phyloP scores from a whole-genome alignment of 2,888 invertebrate species.

The Anodontia alba region DNA sequence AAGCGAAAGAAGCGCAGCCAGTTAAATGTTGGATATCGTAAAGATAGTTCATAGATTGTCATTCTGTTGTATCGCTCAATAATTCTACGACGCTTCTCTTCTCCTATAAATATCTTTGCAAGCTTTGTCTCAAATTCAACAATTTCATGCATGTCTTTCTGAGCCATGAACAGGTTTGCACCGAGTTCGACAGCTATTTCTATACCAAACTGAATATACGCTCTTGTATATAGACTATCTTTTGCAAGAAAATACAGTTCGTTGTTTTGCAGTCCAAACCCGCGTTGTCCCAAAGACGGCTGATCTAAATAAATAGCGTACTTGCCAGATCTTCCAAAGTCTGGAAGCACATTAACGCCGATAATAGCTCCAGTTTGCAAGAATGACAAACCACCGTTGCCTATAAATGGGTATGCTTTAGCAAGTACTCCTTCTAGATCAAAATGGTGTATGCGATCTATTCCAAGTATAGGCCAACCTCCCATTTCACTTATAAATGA shows the following conservation, averaged over 20 bases:
- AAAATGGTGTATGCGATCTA: not conserved
- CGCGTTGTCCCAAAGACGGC: not conserved
- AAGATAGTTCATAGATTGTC: slow-evolving; percentile 28
- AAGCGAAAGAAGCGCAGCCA: slow-evolving; percentile 27
- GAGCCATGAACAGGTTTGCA: not conserved
- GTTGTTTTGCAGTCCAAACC: not conserved
- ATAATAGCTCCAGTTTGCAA: not conserved
- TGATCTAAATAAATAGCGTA: slow-evolving; percentile 6
- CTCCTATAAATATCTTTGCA: not conserved
- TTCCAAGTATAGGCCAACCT: not conserved
- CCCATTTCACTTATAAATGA: not conserved
- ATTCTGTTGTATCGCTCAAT: slow-evolving; percentile 15
- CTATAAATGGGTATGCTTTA: not conserved
- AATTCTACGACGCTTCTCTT: slow-evolving; percentile 23
- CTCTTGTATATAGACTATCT: not conserved
- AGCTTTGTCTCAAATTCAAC: not conserved
- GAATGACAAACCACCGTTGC: not conserved
- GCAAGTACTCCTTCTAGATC: slow-evolving; percentile 14
- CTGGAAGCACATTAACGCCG: not conserved
- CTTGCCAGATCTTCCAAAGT: not conserved
- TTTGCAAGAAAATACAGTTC: slow-evolving; percentile 9
- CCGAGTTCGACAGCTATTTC: not conserved
- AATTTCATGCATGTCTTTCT: slow-evolving; percentile 5
- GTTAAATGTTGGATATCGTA: slow-evolving; percentile 32
- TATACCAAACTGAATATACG: not conserved